Conservation (phyloP, 2,797 vertebrate genomes). For the Cyclopterus lumpus region DNA sequence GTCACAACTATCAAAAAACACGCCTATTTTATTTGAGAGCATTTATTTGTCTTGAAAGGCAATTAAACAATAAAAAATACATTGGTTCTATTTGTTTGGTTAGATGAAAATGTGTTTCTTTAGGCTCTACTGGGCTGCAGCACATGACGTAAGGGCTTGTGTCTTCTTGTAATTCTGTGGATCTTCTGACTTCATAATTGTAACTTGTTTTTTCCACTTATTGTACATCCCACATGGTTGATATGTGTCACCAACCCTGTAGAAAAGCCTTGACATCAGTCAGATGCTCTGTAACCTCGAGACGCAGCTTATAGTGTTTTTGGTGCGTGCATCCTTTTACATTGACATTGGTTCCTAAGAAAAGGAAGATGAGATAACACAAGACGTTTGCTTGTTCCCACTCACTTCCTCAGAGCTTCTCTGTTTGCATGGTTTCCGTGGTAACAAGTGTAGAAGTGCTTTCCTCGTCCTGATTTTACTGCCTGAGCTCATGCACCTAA, state of each 20-base stretch:
- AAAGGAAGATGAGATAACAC: conserved; percentile 28
- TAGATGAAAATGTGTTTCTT: conserved; percentile 2
- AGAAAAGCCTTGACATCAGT: conserved; percentile 15
- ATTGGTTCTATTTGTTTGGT: neutral
- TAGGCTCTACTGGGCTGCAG: neutral
- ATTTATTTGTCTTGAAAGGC: neutral
- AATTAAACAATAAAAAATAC: conserved; percentile 7
- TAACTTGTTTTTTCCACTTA: conserved; percentile 15
- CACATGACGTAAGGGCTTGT: neutral
- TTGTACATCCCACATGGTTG: neutral
- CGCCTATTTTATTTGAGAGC: conserved; percentile 24
- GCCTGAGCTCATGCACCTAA: conserved; percentile 43
- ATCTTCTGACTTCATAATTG: conserved; percentile 21
- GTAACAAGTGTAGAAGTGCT: conserved; percentile 58
- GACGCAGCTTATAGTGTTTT: neutral
- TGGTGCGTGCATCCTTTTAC: neutral
- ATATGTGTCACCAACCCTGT: neutral
- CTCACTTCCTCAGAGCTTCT: conserved; percentile 55
- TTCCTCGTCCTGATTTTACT: conserved; percentile 45
- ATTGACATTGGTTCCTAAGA: conserved; percentile 14
- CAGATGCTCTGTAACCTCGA: conserved; percentile 5
- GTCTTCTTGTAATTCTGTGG: neutral
- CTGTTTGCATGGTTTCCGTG: conserved; percentile 69
- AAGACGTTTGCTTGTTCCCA: conserved; percentile 46
- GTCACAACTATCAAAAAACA: conserved; percentile 19